Base-by-base conservation (phyloP, 2,888 invertebrate species). In the Ephialtes manifestator region DNA sequence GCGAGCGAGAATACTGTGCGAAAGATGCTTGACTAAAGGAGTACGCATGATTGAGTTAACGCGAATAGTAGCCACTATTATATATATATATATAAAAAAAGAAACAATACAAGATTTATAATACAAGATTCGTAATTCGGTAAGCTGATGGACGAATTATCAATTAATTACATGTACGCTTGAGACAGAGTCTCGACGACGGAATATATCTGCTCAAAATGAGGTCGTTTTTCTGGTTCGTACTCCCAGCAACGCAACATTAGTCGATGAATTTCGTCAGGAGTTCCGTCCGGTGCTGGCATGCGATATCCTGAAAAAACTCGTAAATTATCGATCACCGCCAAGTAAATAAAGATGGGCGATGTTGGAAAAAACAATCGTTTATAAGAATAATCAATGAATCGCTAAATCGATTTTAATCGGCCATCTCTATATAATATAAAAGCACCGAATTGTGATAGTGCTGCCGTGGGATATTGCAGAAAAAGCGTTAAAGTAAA, bases 191-290 rank as follows among this genome's bases (percentile, higher is more conserved):
- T 96, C 92, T 98, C 97, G 20, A 98, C 97, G 87, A 96, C 96
- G 43, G 96, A 96, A 93, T 96, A 97, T 90, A 99, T 97, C 94
- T 98, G 97, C 94, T 97, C 97, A 94, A 99, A 99, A 94, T 98
- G 98, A 53, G 98, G 99, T 89, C 99, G 95, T 91, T 97, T 97
- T 87, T 98, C 98, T 3, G 98, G 97, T 92, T 98, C 97, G 93
- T 98, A 98, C 92, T 98, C 97, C 99, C 99, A 99, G 93, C 99
- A 99, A 83, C 97, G 96, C 83, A 98, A 94, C 98, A 99, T 99
- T 84, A 99, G 95, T 82, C 97, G 96, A 94, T 99, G 98, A 94
- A 98, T 97, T 93, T 98, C 97, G 70, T 97, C 97, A 0, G 98
- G 97, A 53, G 98, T 98, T 76, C 97, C 97, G 86, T 98, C 97